Base-by-base conservation (phyloP, 2,888 invertebrate species). In the Apotomis turbidana region DNA sequence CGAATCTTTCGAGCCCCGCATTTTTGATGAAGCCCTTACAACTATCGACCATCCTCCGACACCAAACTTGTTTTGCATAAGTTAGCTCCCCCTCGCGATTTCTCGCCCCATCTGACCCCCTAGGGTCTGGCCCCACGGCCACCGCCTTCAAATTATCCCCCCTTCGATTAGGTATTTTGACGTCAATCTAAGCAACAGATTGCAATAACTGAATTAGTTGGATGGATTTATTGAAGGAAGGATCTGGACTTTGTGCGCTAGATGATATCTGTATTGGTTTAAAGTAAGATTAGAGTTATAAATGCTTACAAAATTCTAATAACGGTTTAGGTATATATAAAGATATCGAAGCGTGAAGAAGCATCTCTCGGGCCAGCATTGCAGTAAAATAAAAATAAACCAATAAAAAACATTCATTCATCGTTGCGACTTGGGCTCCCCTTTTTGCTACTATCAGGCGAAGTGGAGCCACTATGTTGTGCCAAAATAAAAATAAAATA, bases 31-130 rank as follows among this genome's bases (percentile, higher is more conserved):
- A 41, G 41, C 51, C 58, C 66, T 73, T 68, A 55, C 64, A 72
- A 63, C 77, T 79, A 79, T 78, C 79, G 74, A 77, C 46, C 54
- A 49, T 61, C 49, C 51, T 51, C 41, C 38, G 41, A 41, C 27
- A 27, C 27, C 46, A 57, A 66, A 66, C 66, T 66, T 66, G 55
- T 59, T 67, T 67, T 59, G 67, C 58, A 67, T 51, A 71, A 68
- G 67, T 67, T 71, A 49, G 46, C 66, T 66, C 71, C 71, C 71
- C 71, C 59, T 57, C 61, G 46, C 60, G 58, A 38, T 38, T n/a
- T 58, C 58, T n/a, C 58, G 38, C 38, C 58, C 27, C 46, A 27
- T 27, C 27, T 59, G 61, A 36, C 60, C 67, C 72, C 72, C 58
- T 44, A 36, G 68, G 71, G 71, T 54, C 59, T 66, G 54, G 12